Base-by-base conservation (phyloP, 2,888 invertebrate species). In the Perithous albicinctus region DNA sequence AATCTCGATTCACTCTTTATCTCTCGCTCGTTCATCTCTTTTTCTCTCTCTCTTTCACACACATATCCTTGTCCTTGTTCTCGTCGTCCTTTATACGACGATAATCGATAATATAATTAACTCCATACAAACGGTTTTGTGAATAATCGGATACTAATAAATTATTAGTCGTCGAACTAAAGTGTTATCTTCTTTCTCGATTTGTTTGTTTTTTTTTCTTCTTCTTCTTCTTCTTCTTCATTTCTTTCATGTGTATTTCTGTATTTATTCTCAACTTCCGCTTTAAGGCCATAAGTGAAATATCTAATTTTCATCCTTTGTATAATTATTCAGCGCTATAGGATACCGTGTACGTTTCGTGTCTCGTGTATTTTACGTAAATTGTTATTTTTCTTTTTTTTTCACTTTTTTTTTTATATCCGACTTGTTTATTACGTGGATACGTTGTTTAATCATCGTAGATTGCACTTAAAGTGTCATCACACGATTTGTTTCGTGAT, bases 201-300 rank as follows among this genome's bases (percentile, higher is more conserved):
- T 64, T 35, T 51, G 48, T 67, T 29, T 3, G 10, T 12, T 20
- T 6, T 7, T 48, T 38, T 15, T 38, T 73, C 61, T 51, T 48
- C 20, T 15, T 38, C 69, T 61, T 51, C 51, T 73, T 63, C 59
- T 46, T 56, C 64, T 78, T 79, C 46, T 74, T 48, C 69, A 20
- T 67, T 79, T 77, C 75, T 64, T 15, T 46, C 66, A 84, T 54
- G 43, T 51, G 64, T 78, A 20, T 67, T 74, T 77, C 80, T 84
- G 84, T 82, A 70, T 75, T 82, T 66, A 78, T 70, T 82, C 82
- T 70, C 69, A 78, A 84, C 87, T 87, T 86, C 88, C 86, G 86
- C 85, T 85, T 88, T 91, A 90, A 91, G 91, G 90, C 90, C 90
- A 90, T 90, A 90, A 90, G 89, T 90, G 90, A 90, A 89, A 87